These are phyloP conservation scores for Paraplagusia blochii DNA, from an alignment of 2,113 vertebrate genomes.

Conservation along the genomic window DNA sequence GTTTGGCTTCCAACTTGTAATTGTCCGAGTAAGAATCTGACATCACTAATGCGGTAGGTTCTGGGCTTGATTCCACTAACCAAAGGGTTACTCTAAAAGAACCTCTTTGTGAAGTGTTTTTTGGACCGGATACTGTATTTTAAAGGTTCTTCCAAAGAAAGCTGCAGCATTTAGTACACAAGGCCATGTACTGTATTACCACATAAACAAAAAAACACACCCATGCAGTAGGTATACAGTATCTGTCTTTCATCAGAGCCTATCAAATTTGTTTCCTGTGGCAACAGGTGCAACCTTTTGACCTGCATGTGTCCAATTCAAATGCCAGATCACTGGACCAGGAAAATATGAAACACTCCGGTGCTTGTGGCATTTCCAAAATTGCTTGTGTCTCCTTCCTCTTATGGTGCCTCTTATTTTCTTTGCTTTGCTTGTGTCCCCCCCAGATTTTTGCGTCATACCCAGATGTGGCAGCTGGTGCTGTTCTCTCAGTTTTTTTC, in stretches of 20 bases:
- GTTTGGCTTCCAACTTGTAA: too few relatives aligned
- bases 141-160: too few relatives aligned
- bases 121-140: too few relatives aligned
- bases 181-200: too few relatives aligned
- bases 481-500: not conserved
- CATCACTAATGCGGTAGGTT: too few relatives aligned
- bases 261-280: slow-evolving; percentile 37
- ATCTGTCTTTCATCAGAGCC: slow-evolving; percentile 6
- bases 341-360: slow-evolving; percentile 23
- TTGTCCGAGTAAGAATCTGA: too few relatives aligned
- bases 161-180: too few relatives aligned
- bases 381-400: slow-evolving; percentile 18
- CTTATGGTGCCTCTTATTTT: slow-evolving; percentile 9
- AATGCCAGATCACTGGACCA: slow-evolving; percentile 50
- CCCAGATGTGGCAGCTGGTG: slow-evolving; percentile 3
- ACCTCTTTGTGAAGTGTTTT: too few relatives aligned
- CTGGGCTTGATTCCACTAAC: too few relatives aligned
- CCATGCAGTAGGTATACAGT: not conserved
- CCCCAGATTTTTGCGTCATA: slow-evolving; percentile 3
- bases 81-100: too few relatives aligned
- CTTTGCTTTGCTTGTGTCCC: not conserved
- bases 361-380: slow-evolving; percentile 43
- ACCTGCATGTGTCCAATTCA: slow-evolving; percentile 44
- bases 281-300: slow-evolving; percentile 41
- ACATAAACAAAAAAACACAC: too few relatives aligned